Conservation (phyloP, 2,888 invertebrate species). For the Drosophila pseudotalamancana region DNA sequence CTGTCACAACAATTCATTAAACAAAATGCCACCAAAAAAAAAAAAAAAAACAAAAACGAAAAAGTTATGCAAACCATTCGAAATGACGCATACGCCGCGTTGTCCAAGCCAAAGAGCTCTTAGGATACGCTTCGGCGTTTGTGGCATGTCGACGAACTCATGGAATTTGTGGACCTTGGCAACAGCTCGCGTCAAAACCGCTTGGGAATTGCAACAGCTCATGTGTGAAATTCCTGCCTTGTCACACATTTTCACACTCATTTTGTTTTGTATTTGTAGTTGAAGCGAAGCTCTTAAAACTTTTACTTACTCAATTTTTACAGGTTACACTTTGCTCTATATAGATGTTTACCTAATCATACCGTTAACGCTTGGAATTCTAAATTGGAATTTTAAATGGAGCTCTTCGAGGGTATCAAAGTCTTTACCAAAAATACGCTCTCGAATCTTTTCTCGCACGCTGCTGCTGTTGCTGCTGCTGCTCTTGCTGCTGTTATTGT, state of each 20-base stretch:
- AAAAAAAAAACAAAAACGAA: conserved; percentile 6
- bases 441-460: conserved; percentile 29
- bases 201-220: conserved; percentile 43
- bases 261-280: neutral
- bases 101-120: conserved; percentile 35
- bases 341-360: conserved; percentile 6
- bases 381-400: conserved; percentile 18
- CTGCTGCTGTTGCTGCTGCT: conserved; percentile 16
- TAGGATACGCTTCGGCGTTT: conserved; percentile 5
- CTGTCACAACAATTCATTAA: conserved; percentile 78
- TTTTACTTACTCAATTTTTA: neutral
- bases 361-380: conserved; percentile 15
- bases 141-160: conserved; percentile 1
- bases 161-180: neutral
- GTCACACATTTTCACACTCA: neutral
- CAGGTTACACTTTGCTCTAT: no score
- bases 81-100: conserved; percentile 70
- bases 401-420: conserved; percentile 47
- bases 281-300: neutral
- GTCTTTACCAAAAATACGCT: conserved; percentile 43
- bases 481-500: conserved; percentile 13
- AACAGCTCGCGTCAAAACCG: conserved; percentile 11
- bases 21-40: conserved; percentile 53
- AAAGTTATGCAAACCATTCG: conserved; percentile 55
- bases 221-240: conserved; percentile 29